Base-by-base conservation (phyloP, 2,888 invertebrate species). In the Caenorhabditis wallacei region DNA sequence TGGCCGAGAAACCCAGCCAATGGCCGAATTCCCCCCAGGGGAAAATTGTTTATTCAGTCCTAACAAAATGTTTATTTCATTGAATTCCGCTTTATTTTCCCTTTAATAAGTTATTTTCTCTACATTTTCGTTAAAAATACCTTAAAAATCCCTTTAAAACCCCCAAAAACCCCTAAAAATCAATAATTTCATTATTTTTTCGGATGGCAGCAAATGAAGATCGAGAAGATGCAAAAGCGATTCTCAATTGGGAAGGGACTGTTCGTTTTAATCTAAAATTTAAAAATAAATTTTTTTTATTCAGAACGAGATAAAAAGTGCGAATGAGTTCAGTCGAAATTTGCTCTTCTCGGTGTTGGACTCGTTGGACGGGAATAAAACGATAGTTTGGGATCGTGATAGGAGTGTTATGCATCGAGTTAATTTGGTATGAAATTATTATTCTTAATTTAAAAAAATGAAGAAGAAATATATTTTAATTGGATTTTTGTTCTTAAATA, bases 381-480 rank as follows among this genome's bases (percentile, higher is more conserved):
- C 87, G 8, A 85, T 91, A 8, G 88, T 91, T 22, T 91, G 91
- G 91, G 90, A 87, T 40, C 35, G 82, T 11, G 82, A 90, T 40
- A 61, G 85, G 11, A 83, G 76, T 56, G 64, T 90, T 24, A 89
- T 90, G 85, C 82, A 86, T 24, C 75, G 84, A 37, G 85, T 91
- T 22, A 87, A 89, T 74, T 61, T 89, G 85, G 90, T 90, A n/a
- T 43, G 81, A 61, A 20, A 26, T 61, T n/a, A n/a, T n/a, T n/a
- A n/a, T n/a, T n/a, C n/a, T n/a, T n/a, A n/a, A n/a, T 20, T 22
- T 11, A 13, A 53, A 24, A 26, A 51, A 18, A 51, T 61, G 8
- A 18, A n/a, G 18, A 51, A 37, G 40, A 69, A 46, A 46, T 20
- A 70, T 18, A n/a, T n/a, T n/a, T n/a, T n/a, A n/a, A n/a, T n/a